Percentiles rank a stretch among this genome's conserved stretches.
Conservation (phyloP, 2,797 vertebrate species). For the Rhinoraja longicauda region DNA sequence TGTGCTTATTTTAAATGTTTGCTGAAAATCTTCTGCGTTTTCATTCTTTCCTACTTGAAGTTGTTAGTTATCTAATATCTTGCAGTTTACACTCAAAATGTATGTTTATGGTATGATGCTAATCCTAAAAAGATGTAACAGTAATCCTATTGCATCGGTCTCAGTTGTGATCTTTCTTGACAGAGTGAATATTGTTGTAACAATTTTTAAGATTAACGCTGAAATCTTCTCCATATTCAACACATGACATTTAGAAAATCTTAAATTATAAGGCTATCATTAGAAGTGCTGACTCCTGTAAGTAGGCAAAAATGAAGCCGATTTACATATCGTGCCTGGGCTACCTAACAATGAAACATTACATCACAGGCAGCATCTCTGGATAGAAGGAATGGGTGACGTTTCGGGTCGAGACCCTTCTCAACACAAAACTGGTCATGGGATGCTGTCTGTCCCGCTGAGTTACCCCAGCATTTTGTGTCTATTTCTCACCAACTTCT, state of each 20-base stretch:
- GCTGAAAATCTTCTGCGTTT: not conserved
- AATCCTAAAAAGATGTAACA: not conserved
- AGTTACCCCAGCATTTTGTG: no score
- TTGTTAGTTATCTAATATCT: not conserved
- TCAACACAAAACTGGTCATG: no score
- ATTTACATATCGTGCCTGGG: not conserved
- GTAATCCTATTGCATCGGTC: not conserved
- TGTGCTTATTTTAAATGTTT: not conserved
- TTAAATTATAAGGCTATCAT: not conserved
- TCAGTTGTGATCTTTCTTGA: not conserved
- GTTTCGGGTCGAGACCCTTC: no score
- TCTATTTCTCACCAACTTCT: no score
- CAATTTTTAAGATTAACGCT: not conserved
- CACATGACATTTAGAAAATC: not conserved
- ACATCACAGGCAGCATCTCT: no score
- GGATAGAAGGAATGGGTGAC: no score
- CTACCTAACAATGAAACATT: not conserved
- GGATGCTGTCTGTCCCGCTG: no score
- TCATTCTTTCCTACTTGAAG: not conserved
- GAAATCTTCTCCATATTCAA: not conserved
- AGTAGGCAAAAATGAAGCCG: not conserved
- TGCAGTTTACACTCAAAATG: not conserved
- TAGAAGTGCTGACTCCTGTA: not conserved
- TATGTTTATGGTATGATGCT: not conserved
- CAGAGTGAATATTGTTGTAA: not conserved